A percentile compares a stretch with the other conserved stretches of the same genome.
phyloP scores from a whole-genome alignment of 2,888 invertebrate genomes.

The Drosophila paramelanica region DNA sequence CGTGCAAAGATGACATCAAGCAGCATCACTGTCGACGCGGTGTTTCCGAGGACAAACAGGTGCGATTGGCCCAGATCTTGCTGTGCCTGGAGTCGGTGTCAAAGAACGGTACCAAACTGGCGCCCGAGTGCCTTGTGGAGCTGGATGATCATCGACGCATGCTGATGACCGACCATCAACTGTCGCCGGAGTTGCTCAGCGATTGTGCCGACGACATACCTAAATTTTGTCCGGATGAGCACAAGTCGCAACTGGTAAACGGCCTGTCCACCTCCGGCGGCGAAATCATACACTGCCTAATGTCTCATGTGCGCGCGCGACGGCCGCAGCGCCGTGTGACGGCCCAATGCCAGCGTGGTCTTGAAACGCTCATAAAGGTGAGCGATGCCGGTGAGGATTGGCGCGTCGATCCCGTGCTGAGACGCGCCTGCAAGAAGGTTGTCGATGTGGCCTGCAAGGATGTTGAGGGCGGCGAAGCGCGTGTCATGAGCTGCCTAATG shows the following conservation, averaged over 20 bases:
- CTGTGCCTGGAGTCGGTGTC: constrained; percentile 94
- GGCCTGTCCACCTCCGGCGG: constrained; percentile 87
- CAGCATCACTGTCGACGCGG: constrained; percentile 93
- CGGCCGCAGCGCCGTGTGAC: constrained; percentile 88
- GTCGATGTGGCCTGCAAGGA: constrained; percentile 92
- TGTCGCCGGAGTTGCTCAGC: constrained; percentile 96
- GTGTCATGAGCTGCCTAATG: constrained; percentile 97
- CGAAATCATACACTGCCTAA: constrained; percentile 97
- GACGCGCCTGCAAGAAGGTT: constrained; percentile 93
- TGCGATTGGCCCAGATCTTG: constrained; percentile 94
- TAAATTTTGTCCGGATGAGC: constrained; percentile 90
- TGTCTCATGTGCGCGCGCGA: constrained; percentile 92
- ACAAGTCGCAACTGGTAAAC: constrained; percentile 82
- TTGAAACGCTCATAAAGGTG: constrained; percentile 92
- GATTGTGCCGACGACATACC: constrained; percentile 94
- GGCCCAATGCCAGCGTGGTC: constrained; percentile 90
- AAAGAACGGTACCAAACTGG: constrained; percentile 90
- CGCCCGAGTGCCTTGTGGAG: constrained; percentile 93
- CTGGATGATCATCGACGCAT: constrained; percentile 95
- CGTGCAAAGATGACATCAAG: constrained; percentile 96
- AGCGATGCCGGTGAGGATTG: constrained; percentile 98
- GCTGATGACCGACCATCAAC: constrained; percentile 96
- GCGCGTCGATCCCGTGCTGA: constrained; percentile 95
- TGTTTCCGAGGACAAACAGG: constrained; percentile 92
- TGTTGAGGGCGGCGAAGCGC: constrained; percentile 90